phyloP scores from a whole-genome alignment of 2,797 vertebrate species.

The Poecilia velifera region DNA sequence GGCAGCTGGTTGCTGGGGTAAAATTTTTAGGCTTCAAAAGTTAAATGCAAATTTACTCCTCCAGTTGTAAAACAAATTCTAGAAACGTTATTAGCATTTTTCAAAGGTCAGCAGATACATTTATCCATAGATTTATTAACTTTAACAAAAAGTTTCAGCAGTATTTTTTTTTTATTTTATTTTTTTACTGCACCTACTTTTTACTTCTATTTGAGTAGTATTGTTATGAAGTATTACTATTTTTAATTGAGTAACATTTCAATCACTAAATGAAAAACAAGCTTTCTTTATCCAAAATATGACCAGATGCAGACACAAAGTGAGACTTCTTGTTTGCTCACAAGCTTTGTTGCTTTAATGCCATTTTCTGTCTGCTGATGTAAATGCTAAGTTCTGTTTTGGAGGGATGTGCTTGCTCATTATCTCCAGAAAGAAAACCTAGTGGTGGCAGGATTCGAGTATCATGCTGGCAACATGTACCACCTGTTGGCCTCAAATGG shows the following conservation, averaged over 20 bases:
- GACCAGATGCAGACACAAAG: background rate
- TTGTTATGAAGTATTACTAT: background rate
- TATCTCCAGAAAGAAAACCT: slow-evolving; percentile 29
- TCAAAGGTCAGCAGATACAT: background rate
- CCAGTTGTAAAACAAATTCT: background rate
- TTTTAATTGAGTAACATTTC: background rate
- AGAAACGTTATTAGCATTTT: background rate
- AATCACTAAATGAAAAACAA: background rate
- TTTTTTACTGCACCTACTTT: background rate
- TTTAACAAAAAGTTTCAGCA: background rate
- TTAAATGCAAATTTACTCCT: background rate
- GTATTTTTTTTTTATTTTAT: too few relatives aligned
- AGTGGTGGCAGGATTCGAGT: slow-evolving; percentile 2
- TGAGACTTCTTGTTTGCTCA: background rate
- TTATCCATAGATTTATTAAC: background rate
- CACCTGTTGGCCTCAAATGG: slow-evolving; percentile 68
- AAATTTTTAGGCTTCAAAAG: background rate
- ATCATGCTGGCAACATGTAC: slow-evolving; percentile 18
- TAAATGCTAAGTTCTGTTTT: background rate
- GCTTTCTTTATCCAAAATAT: background rate
- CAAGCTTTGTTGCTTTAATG: background rate
- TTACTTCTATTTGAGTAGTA: background rate
- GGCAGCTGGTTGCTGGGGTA: background rate
- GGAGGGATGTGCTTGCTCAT: slow-evolving; percentile 32
- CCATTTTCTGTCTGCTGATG: background rate